Conservation (phyloP, 2,113 vertebrate species). For the Noturus placidus region DNA sequence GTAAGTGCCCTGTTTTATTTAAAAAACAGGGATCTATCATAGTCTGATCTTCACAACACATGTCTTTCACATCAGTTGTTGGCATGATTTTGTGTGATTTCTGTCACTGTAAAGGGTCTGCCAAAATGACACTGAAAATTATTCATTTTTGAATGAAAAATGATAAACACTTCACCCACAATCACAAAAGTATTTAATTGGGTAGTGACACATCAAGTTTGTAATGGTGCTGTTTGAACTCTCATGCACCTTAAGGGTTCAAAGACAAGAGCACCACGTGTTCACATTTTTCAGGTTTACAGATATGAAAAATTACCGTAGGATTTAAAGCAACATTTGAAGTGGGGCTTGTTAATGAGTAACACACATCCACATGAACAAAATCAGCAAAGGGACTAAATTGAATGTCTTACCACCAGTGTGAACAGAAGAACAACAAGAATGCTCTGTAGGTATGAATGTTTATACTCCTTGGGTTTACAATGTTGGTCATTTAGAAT, state of each 20-base stretch:
- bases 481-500: conserved; percentile 74
- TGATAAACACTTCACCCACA: not conserved
- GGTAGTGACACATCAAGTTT: not conserved
- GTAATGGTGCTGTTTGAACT: not conserved
- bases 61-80: not conserved
- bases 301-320: not conserved
- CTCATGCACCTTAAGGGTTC: not conserved
- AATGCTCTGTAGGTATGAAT: conserved; percentile 79
- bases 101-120: not conserved
- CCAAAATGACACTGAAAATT: not conserved
- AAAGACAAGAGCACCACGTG: not conserved
- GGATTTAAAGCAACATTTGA: not conserved
- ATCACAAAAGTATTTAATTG: not conserved
- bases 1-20: too few relatives aligned
- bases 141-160: not conserved
- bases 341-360: not conserved
- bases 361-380: conserved; percentile 37
- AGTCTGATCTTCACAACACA: too few relatives aligned
- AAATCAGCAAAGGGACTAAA: not conserved
- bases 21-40: too few relatives aligned
- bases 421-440: conserved; percentile 76
- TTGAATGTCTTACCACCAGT: conserved; percentile 74
- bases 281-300: not conserved
- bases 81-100: not conserved
- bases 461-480: conserved; percentile 60